These are phyloP conservation scores for Biston stratarius DNA, from an alignment of 2,888 invertebrate species.

Conservation along the genomic window DNA sequence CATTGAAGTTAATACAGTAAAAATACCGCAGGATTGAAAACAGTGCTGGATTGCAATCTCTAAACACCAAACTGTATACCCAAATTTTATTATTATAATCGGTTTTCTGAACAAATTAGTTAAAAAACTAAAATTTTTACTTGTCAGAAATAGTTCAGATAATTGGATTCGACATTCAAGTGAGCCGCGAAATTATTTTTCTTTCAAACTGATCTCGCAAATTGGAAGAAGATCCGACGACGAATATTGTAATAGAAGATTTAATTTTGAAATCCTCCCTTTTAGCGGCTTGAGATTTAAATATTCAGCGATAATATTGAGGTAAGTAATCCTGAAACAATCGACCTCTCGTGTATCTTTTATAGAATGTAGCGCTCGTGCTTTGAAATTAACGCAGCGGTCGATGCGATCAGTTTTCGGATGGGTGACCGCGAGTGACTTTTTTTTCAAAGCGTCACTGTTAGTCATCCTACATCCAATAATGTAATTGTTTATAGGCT, in stretches of 20 bases:
- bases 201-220: slow-evolving; percentile 44
- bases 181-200: slow-evolving; percentile 37
- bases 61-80: too few relatives aligned
- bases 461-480: too few relatives aligned
- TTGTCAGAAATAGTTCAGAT: slow-evolving; percentile 20
- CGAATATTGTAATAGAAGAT: slow-evolving; percentile 46
- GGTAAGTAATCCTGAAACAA: slow-evolving; percentile 25
- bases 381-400: background rate
- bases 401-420: background rate
- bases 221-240: slow-evolving; percentile 50
- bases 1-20: too few relatives aligned
- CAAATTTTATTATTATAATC: too few relatives aligned
- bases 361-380: background rate
- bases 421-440: too few relatives aligned
- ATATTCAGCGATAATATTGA: slow-evolving; percentile 37
- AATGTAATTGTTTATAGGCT: too few relatives aligned
- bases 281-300: slow-evolving; percentile 28
- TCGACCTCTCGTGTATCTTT: slow-evolving; percentile 7
- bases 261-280: slow-evolving; percentile 43
- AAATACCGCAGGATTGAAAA: too few relatives aligned
- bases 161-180: slow-evolving; percentile 25
- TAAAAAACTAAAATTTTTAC: too few relatives aligned
- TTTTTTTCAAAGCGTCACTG: too few relatives aligned
- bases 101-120: too few relatives aligned
- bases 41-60: too few relatives aligned